These are phyloP conservation scores for Catocala sponsa DNA, from an alignment of 2,888 invertebrate genomes.

Conservation along the genomic window DNA sequence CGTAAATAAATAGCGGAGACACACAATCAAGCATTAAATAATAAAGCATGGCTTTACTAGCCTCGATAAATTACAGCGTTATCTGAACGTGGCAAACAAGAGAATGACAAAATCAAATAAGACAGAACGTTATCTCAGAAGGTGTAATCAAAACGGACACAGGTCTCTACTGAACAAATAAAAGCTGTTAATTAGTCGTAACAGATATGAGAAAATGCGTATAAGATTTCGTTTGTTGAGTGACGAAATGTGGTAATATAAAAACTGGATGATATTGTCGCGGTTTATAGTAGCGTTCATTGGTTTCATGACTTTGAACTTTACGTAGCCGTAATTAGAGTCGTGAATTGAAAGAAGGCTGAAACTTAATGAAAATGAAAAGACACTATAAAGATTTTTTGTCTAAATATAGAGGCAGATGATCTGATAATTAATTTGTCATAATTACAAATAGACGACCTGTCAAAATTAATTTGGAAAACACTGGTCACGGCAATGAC, in stretches of 20 bases:
- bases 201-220: slow-evolving; percentile 33
- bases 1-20: slow-evolving; percentile 74
- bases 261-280: not conserved
- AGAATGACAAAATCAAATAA: slow-evolving; percentile 79
- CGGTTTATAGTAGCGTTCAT: not conserved
- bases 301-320: not conserved
- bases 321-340: not conserved
- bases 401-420: no score
- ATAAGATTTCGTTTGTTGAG: slow-evolving; percentile 18
- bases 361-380: no score
- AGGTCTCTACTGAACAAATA: slow-evolving; percentile 62
- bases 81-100: slow-evolving; percentile 74
- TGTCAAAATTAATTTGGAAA: no score
- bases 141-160: slow-evolving; percentile 80
- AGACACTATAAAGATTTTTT: no score
- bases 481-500: no score
- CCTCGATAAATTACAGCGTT: slow-evolving; percentile 81
- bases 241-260: slow-evolving; percentile 16
- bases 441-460: no score
- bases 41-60: slow-evolving; percentile 80
- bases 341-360: no score
- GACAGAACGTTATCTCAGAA: slow-evolving; percentile 73
- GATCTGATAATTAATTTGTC: no score
- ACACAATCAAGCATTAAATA: slow-evolving; percentile 79
- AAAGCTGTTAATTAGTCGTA: slow-evolving; percentile 46